Base-by-base conservation (phyloP, 2,888 invertebrate species). In the Scaptomyza cyrtandrae region DNA sequence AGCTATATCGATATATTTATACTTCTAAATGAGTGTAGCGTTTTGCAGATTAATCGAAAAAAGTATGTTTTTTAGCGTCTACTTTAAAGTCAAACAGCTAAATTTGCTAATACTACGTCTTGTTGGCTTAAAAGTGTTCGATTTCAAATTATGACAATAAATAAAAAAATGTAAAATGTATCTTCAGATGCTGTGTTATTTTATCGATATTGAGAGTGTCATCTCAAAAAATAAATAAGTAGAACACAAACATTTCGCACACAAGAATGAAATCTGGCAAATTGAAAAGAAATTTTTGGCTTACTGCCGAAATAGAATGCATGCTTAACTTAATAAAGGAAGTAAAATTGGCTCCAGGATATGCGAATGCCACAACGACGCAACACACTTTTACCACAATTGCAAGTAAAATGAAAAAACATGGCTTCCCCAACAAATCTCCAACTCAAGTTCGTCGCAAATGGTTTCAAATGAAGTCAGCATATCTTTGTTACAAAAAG, bases 381-480 rank as follows among this genome's bases (percentile, higher is more conserved):
- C 90, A 90, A 29, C 86, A 81, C 27, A 90, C 90, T 0, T 90
- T 90, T 55, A 80, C 87, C 0, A 90, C 89, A 65, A 90, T 90
- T 29, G 90, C 90, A 0, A 89, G 78, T 29, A 88, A 85, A 69
- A 90, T 90, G 90, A 88, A 80, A 61, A 87, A 80, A 14, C 73
- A 76, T 27, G 90, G 90, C 31, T 90, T 87, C 41, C 87, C 90
- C 4, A 90, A 90, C 54, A 90, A 90, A 63, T 84, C 90, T 2
- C 88, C 90, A 2, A 88, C 90, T 0, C 90, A 90, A 71, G 88
- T 90, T 6, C 73, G 90, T 29, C 70, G 90, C 6, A 90, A 90
- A 41, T 90, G 90, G 90, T 90, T 90, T 58, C 90, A 90, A 71
- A 90, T 90, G 90, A 90, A 90, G 55, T 90, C 90, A 0, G 90